Evolutionary conservation across 1,140 invertebrate species (phyloP).

Genomic region (Druon quercuslanigerum): DNA sequence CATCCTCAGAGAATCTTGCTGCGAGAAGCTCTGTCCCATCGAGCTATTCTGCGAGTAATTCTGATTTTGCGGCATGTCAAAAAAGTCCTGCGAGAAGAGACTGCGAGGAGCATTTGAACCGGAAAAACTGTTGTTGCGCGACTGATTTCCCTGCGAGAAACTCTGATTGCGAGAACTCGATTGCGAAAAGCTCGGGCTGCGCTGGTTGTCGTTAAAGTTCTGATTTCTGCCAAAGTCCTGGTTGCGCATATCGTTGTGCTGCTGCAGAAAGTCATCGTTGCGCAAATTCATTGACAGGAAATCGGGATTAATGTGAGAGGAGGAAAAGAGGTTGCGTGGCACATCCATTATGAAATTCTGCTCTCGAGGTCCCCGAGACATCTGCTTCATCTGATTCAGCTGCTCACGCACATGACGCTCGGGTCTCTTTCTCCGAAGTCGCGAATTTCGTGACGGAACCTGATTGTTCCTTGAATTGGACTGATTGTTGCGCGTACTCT

Average conservation of each 20-base stretch:
- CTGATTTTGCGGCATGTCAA: constrained; percentile 6
- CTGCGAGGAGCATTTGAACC: not conserved
- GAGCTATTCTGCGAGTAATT: not conserved
- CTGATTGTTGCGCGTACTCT: not conserved
- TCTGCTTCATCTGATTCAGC: not conserved
- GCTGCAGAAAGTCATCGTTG: not conserved
- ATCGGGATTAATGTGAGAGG: not conserved
- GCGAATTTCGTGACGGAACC: not conserved
- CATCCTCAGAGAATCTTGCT: not conserved
- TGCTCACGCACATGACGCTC: too few species aligned
- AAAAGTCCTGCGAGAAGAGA: not conserved
- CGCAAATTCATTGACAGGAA: constrained; percentile 1
- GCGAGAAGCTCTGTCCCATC: not conserved
- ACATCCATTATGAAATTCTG: not conserved
- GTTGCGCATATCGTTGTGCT: not conserved
- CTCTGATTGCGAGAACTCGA: not conserved
- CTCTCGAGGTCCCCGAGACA: not conserved
- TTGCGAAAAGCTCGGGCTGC: not conserved
- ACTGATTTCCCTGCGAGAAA: not conserved
- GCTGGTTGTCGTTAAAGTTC: not conserved
- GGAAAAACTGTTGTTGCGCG: not conserved
- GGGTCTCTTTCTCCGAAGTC: not conserved
- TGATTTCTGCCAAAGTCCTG: not conserved
- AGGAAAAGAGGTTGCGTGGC: not conserved
- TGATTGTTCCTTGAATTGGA: not conserved